These are phyloP conservation scores for Pristionchus exspectatus DNA, from an alignment of 2,888 invertebrate species.

Conservation along the genomic window DNA sequence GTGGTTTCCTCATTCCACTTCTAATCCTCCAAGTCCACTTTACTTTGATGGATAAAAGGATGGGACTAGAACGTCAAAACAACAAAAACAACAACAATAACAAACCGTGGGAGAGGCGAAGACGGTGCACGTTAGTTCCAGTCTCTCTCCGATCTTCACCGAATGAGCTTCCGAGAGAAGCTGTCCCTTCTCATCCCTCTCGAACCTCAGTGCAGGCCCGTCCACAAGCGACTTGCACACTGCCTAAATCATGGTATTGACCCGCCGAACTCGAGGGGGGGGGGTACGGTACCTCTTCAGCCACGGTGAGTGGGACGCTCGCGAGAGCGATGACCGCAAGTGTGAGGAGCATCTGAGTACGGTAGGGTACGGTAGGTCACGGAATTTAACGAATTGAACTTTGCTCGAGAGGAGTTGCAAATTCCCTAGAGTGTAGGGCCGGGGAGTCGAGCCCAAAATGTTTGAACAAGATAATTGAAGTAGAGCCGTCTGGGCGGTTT, in stretches of 20 bases:
- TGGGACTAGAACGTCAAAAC: neutral
- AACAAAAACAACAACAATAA: neutral
- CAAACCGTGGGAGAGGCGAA: conserved; percentile 32
- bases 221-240: conserved; percentile 27
- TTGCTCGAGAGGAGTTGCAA: neutral
- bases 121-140: conserved; percentile 13
- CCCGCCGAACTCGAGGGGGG: neutral
- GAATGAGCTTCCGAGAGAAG: neutral
- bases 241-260: conserved; percentile 4
- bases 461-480: neutral
- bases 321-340: conserved; percentile 37
- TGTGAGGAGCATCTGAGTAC: conserved; percentile 3
- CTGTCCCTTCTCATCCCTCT: neutral
- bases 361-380: conserved; percentile 7
- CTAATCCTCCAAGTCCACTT: too few relatives aligned
- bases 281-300: neutral
- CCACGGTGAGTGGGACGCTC: neutral
- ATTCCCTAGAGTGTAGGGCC: conserved; percentile 8
- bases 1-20: too few relatives aligned
- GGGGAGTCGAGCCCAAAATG: neutral
- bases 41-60: neutral
- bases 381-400: neutral
- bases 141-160: neutral
- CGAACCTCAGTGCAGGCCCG: neutral
- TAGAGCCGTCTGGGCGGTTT: conserved; percentile 31